Percentiles rank a stretch among this genome's conserved stretches.
These are phyloP conservation scores for Phoxinus phoxinus DNA, from an alignment of 2,113 vertebrate species.

Conservation along the genomic window DNA sequence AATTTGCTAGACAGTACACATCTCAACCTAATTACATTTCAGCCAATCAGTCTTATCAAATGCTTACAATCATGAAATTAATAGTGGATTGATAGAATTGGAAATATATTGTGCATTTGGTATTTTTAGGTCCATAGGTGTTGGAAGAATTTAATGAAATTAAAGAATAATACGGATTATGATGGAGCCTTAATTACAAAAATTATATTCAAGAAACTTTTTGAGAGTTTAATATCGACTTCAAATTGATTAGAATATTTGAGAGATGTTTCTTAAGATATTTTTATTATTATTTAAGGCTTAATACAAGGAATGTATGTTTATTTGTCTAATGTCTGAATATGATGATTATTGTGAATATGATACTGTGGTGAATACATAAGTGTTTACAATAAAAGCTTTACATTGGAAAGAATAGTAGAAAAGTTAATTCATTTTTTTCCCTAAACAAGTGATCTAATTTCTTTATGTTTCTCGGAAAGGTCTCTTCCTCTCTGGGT, in stretches of 20 bases:
- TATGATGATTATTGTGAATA: neutral
- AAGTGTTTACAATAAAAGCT: neutral
- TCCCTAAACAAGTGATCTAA: neutral
- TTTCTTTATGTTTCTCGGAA: conserved; percentile 50
- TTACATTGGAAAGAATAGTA: neutral
- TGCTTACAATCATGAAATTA: neutral
- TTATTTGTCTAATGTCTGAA: neutral
- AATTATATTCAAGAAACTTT: neutral
- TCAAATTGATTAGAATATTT: neutral
- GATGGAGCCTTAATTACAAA: neutral
- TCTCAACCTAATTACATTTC: neutral
- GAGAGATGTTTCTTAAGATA: neutral
- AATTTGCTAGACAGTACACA: too few species aligned
- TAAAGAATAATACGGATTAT: neutral
- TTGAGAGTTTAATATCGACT: neutral
- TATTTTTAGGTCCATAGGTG: neutral
- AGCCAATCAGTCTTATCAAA: neutral
- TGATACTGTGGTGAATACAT: too few species aligned
- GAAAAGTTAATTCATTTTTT: neutral
- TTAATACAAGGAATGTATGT: neutral
- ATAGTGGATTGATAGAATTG: neutral
- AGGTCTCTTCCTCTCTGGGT: conserved; percentile 84
- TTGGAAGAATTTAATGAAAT: neutral
- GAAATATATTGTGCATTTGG: neutral
- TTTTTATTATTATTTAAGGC: neutral